Base-by-base conservation (phyloP, 2,888 invertebrate species). In the Halictus ligatus region DNA sequence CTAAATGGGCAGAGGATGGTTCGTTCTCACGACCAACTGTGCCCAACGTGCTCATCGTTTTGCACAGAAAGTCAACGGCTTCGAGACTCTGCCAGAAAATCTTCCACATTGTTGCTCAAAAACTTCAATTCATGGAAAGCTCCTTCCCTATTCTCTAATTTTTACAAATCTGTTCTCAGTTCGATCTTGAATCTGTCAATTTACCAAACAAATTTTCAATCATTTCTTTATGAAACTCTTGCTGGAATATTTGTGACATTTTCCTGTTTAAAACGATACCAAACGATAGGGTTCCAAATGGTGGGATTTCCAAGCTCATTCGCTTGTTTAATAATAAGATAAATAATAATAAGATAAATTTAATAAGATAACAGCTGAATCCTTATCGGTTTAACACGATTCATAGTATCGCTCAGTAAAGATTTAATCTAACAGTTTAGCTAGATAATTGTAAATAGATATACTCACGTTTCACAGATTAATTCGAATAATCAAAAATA, bases 1-100 rank as follows among this genome's bases (percentile, higher is more conserved):
- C 75, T 50, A 75, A 85, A 86, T 83, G 78, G 81, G 75, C 69
- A 69, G 67, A 80, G 67, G 54, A 69, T 40, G 40, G 40, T 35
- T 67, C 67, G 67, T 69, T 40, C 69, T 64, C 29, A 64, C 18
- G 29, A 15, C 4, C 67, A 21, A 40, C 67, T 21, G 8, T 67
- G 10, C 4, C 21, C 35, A 10, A 18, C 67, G 4, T 18, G 67
- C 35, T 67, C 67, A 18, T 18, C 18, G n/a, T 29, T 13, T 64
- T 29, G 4, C 60, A 29, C 25, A 29, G 60, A 64, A 29, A 64
- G 58, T 3, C n/a, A 10, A 54, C 10, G 10, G 21, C 7, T 12
- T 12, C 58, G 58, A 58, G 12, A n/a, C 58, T 54, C 10, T 12
- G 58, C 12, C 58, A n/a, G 25, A 64, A 25, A 29, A 25, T 29